Evolutionary conservation across 1,140 invertebrate genomes (phyloP).

Genomic region (Bombus breviceps): DNA sequence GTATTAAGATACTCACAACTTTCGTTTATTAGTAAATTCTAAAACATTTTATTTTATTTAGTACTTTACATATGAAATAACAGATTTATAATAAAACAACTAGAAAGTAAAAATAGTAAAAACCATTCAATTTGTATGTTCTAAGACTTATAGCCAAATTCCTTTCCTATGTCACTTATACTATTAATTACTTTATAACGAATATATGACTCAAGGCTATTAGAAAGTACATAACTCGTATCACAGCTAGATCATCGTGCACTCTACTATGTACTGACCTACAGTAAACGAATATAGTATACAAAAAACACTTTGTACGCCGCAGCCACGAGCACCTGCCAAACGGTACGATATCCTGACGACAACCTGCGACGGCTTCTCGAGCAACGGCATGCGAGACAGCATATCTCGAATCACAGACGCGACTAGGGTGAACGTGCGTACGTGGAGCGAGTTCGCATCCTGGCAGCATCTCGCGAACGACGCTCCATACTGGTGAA

Average conservation of each 20-base stretch:
- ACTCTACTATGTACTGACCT: background rate
- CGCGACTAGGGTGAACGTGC: slow-evolving; percentile 82
- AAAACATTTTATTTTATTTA: too few relatives aligned
- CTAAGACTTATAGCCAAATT: background rate
- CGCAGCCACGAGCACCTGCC: slow-evolving; percentile 56
- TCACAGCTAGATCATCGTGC: too few relatives aligned
- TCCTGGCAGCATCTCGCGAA: slow-evolving; percentile 88
- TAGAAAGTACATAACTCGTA: too few relatives aligned
- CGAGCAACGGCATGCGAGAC: slow-evolving; percentile 45
- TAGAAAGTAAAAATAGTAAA: background rate
- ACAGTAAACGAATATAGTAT: too few relatives aligned
- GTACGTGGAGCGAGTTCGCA: slow-evolving; percentile 88
- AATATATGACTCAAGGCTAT: too few relatives aligned
- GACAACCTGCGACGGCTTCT: slow-evolving; percentile 36
- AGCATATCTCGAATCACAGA: slow-evolving; percentile 72
- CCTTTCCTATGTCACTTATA: too few relatives aligned
- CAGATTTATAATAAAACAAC: background rate
- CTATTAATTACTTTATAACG: too few relatives aligned
- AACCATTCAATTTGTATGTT: background rate
- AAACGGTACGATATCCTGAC: slow-evolving; percentile 57
- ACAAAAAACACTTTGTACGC: background rate
- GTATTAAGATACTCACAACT: too few relatives aligned
- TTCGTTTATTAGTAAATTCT: too few relatives aligned
- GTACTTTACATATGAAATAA: background rate
- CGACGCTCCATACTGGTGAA: slow-evolving; percentile 88